Conservation (phyloP, 2,113 vertebrate genomes). For the Syngnathus floridae region DNA sequence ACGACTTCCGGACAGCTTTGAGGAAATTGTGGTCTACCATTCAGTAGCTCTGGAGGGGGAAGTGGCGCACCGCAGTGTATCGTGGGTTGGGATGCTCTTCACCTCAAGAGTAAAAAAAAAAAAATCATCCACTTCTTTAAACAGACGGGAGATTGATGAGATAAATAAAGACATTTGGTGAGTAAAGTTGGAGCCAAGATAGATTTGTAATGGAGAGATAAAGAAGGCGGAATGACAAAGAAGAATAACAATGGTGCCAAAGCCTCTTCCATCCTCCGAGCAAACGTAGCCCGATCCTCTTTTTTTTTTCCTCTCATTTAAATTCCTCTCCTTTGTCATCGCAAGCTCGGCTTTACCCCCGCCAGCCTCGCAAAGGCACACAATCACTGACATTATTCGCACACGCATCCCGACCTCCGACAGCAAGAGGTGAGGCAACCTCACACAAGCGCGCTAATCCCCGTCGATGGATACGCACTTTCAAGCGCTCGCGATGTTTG, state of each 20-base stretch:
- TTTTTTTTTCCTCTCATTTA: slow-evolving; percentile 64
- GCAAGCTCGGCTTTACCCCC: slow-evolving; percentile 46
- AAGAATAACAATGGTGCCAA: slow-evolving; percentile 57
- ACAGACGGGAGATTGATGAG: slow-evolving; percentile 13
- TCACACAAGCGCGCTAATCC: slow-evolving; percentile 51
- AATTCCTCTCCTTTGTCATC: slow-evolving; percentile 63
- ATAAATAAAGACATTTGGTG: slow-evolving; percentile 31
- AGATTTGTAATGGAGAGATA: slow-evolving; percentile 56
- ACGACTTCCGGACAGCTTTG: neutral
- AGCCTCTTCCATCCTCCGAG: slow-evolving; percentile 52
- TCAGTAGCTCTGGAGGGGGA: neutral
- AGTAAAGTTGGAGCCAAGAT: slow-evolving; percentile 30
- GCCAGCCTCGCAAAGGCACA: slow-evolving; percentile 36
- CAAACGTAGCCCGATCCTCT: slow-evolving; percentile 51
- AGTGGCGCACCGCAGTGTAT: neutral
- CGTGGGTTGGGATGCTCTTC: neutral
- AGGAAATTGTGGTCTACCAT: neutral
- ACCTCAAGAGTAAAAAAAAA: neutral
- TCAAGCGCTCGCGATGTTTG: slow-evolving; percentile 40
- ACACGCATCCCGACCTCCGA: slow-evolving; percentile 45
- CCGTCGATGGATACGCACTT: slow-evolving; percentile 46
- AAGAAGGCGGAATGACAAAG: slow-evolving; percentile 51
- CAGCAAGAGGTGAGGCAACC: slow-evolving; percentile 33
- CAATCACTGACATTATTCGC: slow-evolving; percentile 32
- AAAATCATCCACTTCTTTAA: neutral